Base-by-base conservation (phyloP, 2,113 vertebrate species). In the Heloderma charlesbogerti region DNA sequence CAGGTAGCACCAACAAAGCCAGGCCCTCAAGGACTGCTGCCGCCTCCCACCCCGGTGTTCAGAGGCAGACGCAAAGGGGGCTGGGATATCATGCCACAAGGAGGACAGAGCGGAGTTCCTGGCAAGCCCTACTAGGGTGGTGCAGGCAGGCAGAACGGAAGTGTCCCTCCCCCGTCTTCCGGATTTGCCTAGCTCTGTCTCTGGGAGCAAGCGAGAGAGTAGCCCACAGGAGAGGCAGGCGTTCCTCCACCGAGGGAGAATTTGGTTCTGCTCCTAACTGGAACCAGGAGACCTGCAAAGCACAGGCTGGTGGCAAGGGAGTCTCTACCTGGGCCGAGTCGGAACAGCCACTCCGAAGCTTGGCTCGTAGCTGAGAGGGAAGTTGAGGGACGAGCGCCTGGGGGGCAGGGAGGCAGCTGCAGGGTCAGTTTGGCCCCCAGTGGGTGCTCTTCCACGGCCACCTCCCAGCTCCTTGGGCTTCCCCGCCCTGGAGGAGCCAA, bases 291-390 rank as follows among this genome's bases (percentile, higher is more conserved):
- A 71, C 66, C 43, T n/a, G 67, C 34, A 37, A 51, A 37, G 37
- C 4, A 2, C 0, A 0, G 16, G 18, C 10, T 37, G 12, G 15
- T 29, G 29, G 3, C 15, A 1, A 27, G 66, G 78, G 27, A 54
- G 0, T 0, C 91, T 2, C 84, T 92, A 98, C 97, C 97, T 96
- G 0, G 91, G 82, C 31, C 92, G 95, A 10, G 85, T 4, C 48
- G 94, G 81, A 81, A 94, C n/a, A 1, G 87, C 2, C 34, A 66
- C 75, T 0, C 74, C 57, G 48, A 87, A 94, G 89, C 88, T 82
- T 71, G 96, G 27, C 0, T 66, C 1, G 5, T 93, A 91, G 40
- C 96, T 96, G 0, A 94, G 54, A 22, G 18, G 87, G 0, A 88
- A 77, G 84, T 8, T 92, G 77, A 3, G 90, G 72, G 91, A 1